Evolutionary conservation across 1,140 invertebrate genomes (phyloP), one percentile per base, ranked within the genome.

Genomic region (Polyergus mexicanus): DNA sequence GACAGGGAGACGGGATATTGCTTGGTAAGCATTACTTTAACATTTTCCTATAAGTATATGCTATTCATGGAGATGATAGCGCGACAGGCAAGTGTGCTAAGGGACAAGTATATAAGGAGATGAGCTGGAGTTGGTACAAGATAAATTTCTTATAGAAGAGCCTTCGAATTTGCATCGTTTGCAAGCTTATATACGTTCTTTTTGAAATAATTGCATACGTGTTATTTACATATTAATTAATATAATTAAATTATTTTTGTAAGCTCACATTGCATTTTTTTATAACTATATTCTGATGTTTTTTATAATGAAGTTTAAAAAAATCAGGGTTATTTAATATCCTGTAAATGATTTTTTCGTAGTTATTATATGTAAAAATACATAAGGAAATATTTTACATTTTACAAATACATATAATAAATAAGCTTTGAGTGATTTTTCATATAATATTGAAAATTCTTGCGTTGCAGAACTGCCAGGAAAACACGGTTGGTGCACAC

Each of bases 1-100:
- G 96, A 99, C 93, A 96, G 96, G 8, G 97, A 98, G 93, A 98
- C 98, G 25, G 98, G 98, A 78, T 93, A 97, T 91, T 99, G 99
- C 93, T 92, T 96, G 95, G 98, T 98, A 95, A 95, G 94, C 92
- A 63, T 83, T 83, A 83, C 54, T 60, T 28, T 22, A 83, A 74
- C 54, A 72, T 72, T 74, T 83, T 60, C 54, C 35, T 60, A 74
- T 28, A 41, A 44, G 54, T 74, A 25, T 69, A 44, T 38, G n/a
- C 65, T 60, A 47, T 83, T 72, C 68, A 41, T 38, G 13, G 19
- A 72, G 68, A 74, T 83, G 38, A 83, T 62, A 25, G 54, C 68
- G 54, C 54, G 78, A 83, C 54, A 72, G 54, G 60, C n/a, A 84
- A 84, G 68, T 58, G 16, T 63, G 56, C 63, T 63, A 44, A 65